These are phyloP conservation scores for Dufourea novaeangliae DNA, from an alignment of 1,140 invertebrate genomes.

Conservation along the genomic window DNA sequence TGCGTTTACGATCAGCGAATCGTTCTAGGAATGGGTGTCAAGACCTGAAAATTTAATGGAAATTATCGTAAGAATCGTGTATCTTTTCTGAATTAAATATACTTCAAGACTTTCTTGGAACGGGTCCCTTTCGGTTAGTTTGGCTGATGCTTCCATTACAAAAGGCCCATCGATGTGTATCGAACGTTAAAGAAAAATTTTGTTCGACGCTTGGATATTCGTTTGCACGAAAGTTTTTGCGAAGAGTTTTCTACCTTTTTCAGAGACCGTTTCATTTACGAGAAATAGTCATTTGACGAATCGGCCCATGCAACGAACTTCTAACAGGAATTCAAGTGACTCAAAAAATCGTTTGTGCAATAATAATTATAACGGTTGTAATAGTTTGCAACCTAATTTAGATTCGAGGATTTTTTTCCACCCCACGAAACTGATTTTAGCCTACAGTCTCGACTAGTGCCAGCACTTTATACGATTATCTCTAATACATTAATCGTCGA, in stretches of 20 bases:
- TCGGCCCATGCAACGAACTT: neutral
- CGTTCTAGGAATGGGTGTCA: neutral
- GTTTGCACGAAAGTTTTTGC: too few relatives aligned
- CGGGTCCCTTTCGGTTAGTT: neutral
- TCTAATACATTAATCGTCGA: neutral
- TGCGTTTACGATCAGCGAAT: neutral
- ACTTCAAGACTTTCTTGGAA: neutral
- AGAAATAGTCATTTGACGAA: neutral
- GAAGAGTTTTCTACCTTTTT: too few relatives aligned
- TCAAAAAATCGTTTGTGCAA: neutral
- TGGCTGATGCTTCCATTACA: slow-evolving; percentile 6
- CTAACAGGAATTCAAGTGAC: neutral
- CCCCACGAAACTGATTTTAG: neutral
- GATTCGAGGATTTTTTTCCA: neutral
- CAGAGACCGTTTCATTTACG: neutral
- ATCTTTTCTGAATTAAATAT: slow-evolving; percentile 7
- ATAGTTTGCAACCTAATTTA: neutral
- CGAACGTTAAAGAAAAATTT: too few relatives aligned
- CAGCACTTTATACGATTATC: too few relatives aligned
- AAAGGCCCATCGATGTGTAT: too few relatives aligned
- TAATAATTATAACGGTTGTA: neutral
- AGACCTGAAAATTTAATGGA: neutral
- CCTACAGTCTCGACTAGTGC: neutral
- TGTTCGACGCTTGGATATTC: too few relatives aligned
- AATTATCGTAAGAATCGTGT: neutral